phyloP scores from a whole-genome alignment of 2,888 invertebrate species.

The Lampropteryx suffumata region DNA sequence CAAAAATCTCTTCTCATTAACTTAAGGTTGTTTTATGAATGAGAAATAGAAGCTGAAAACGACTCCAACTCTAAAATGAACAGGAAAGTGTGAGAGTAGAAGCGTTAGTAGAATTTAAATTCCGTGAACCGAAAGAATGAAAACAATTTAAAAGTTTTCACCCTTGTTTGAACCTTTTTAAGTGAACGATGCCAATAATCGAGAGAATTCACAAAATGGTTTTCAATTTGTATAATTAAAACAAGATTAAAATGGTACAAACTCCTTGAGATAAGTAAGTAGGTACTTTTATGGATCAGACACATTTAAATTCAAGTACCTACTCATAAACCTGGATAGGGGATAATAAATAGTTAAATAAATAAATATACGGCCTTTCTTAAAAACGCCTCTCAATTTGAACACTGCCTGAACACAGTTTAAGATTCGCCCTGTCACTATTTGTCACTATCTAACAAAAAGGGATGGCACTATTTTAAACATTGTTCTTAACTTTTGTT shows the following conservation, averaged over 20 bases:
- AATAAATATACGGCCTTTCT: too few species aligned
- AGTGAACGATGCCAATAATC: slow-evolving; percentile 33
- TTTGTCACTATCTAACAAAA: too few species aligned
- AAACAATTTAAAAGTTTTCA: slow-evolving; percentile 19
- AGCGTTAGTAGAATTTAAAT: slow-evolving; percentile 16
- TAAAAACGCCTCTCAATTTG: too few species aligned
- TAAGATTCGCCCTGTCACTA: too few species aligned
- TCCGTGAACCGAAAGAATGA: slow-evolving; percentile 16
- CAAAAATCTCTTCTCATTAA: too few species aligned
- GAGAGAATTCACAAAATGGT: slow-evolving; percentile 38
- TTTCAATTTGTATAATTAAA: slow-evolving; percentile 50
- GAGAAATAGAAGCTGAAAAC: slow-evolving; percentile 8
- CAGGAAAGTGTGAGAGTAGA: slow-evolving; percentile 13
- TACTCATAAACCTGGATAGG: too few species aligned
- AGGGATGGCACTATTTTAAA: too few species aligned
- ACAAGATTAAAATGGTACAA: slow-evolving; percentile 22
- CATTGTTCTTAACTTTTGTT: too few species aligned
- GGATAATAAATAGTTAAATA: too few species aligned
- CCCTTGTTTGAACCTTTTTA: slow-evolving; percentile 20
- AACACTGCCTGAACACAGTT: too few species aligned
- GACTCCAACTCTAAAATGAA: slow-evolving; percentile 2
- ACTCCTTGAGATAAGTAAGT: slow-evolving; percentile 19
- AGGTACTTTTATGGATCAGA: too few species aligned
- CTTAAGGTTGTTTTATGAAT: not conserved
- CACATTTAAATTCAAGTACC: too few species aligned